Evolutionary conservation across 2,888 invertebrate genomes (phyloP).

Genomic region (Platypus cylindrus): DNA sequence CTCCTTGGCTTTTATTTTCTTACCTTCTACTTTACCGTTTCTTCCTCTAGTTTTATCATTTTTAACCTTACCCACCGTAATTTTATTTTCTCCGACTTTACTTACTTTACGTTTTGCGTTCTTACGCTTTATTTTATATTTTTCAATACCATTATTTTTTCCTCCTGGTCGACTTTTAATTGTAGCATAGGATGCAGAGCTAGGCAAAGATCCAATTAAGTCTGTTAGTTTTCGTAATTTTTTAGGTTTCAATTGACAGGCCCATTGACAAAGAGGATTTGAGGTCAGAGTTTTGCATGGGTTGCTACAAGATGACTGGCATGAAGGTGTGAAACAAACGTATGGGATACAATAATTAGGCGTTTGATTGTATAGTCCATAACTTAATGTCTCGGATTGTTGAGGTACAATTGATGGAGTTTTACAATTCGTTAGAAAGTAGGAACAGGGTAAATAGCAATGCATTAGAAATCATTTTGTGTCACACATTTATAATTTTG

Average conservation of each 20-base stretch:
- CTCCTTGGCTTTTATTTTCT: too few species aligned
- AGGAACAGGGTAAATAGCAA: conserved; percentile 6
- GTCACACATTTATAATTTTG: conserved; percentile 7
- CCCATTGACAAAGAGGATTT: too few species aligned
- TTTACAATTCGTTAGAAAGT: conserved; percentile 7
- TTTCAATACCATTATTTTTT: conserved; percentile 1
- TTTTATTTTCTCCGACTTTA: neutral
- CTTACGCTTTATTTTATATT: neutral
- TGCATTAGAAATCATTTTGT: conserved; percentile 9
- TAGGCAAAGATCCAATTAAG: too few species aligned
- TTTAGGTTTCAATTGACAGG: too few species aligned
- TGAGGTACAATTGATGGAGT: conserved; percentile 1
- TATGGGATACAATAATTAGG: neutral
- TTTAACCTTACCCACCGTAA: neutral
- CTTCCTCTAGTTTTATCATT: neutral
- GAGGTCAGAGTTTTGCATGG: too few species aligned
- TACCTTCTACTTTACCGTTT: neutral
- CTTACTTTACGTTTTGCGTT: neutral
- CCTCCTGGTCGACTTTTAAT: conserved; percentile 3
- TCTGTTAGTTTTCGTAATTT: too few species aligned
- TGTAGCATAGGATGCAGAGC: too few species aligned
- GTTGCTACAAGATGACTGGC: too few species aligned
- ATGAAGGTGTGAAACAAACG: too few species aligned
- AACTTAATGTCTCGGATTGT: conserved; percentile 3
- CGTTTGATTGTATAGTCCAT: conserved; percentile 2